Conservation (phyloP, 2,113 vertebrate genomes). For the Sander lucioperca region DNA sequence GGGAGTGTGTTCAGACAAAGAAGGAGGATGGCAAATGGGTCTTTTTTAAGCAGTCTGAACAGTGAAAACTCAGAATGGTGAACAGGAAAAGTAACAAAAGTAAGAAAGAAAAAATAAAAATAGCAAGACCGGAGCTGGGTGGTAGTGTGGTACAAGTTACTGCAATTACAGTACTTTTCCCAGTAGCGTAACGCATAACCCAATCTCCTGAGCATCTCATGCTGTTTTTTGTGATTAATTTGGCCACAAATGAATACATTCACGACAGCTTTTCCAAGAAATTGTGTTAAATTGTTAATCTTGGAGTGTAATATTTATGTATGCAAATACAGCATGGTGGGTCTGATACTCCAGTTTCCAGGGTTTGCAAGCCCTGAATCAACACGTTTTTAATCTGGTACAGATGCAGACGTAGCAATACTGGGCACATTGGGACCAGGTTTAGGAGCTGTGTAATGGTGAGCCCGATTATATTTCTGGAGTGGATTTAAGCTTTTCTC, state of each 20-base stretch:
- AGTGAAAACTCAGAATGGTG: background rate
- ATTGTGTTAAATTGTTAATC: background rate
- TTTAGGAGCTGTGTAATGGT: background rate
- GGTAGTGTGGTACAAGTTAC: background rate
- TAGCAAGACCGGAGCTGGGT: background rate
- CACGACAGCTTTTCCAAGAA: background rate
- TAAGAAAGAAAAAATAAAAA: background rate
- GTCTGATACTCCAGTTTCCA: background rate
- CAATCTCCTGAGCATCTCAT: background rate
- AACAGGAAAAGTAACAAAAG: background rate
- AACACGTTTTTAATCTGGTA: background rate
- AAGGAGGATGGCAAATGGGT: slow-evolving; percentile 17
- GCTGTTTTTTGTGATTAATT: background rate
- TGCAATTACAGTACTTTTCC: background rate
- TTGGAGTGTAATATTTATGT: background rate
- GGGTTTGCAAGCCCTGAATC: background rate
- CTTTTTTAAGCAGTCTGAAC: slow-evolving; percentile 6
- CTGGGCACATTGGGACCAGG: background rate
- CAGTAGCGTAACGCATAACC: background rate
- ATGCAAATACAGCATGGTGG: background rate
- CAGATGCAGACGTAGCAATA: background rate
- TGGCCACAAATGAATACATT: background rate
- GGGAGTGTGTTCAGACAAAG: slow-evolving; percentile 23
- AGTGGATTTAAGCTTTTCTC: background rate
- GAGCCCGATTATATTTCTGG: background rate